Base-by-base conservation (phyloP, 2,113 vertebrate genomes). In the Lycaon pictus region DNA sequence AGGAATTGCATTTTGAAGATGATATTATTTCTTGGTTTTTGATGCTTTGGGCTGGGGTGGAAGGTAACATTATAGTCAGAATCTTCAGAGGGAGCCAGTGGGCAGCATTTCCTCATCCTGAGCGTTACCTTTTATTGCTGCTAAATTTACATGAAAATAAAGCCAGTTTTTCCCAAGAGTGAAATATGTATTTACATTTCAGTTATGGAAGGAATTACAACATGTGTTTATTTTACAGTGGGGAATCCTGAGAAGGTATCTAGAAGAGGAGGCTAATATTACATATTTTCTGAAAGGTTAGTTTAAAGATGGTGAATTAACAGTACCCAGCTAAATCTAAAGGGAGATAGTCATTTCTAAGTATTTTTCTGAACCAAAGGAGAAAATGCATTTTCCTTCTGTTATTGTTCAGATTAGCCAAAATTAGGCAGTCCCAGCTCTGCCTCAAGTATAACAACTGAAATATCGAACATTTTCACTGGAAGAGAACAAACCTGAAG, bases 101-200 rank as follows among this genome's bases (percentile, higher is more conserved):
- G 83, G 23, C 43, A 69, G 27, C 35, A 55, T 69, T 95, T 76
- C 16, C 43, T 92, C n/a, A 0, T 11, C 15, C 60, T 13, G 48
- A 60, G 4, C 11, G 5, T 67, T 71, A 35, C 63, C 93, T 94
- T 81, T 72, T 77, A 72, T 65, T 48, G 35, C 69, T 90, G 7
- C 35, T 92, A 84, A 90, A 72, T 85, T 80, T 85, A 72, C 20
- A n/a, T 62, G 76, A 81, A 97, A 94, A 88, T 92, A 92, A 97
- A 95, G 72, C 37, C 94, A 76, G 0, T 93, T 86, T 82, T 77
- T 94, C 65, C 60, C 85, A 72, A 53, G 63, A 92, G 85, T 84
- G 85, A 97, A 87, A 69, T 95, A 53, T 56, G 23, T 90, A 25
- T 96, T 92, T 96, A 77, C 37, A 27, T 29, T 90, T 79, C 60